Conservation (phyloP, 2,888 invertebrate species). For the Drosophila quinaria region DNA sequence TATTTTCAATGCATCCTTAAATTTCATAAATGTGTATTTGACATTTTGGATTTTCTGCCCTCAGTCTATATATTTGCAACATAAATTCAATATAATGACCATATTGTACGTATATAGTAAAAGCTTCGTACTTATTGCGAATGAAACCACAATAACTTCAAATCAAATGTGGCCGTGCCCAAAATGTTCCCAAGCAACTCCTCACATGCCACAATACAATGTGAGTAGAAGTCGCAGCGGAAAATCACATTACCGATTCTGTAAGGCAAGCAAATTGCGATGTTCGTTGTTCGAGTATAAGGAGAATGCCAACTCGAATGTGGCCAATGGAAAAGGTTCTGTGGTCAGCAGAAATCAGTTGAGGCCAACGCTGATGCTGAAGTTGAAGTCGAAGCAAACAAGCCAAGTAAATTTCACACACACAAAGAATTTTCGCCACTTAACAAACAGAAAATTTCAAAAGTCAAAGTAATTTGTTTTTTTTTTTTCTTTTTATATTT, state of each 20-base stretch:
- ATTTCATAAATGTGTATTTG: too few species aligned
- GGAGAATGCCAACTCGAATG: conserved; percentile 49
- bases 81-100: conserved; percentile 18
- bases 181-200: conserved; percentile 5
- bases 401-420: conserved; percentile 49
- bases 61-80: not conserved
- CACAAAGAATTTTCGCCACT: conserved; percentile 59
- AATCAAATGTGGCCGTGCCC: conserved; percentile 38
- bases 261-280: conserved; percentile 57
- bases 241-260: conserved; percentile 59
- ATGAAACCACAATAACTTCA: conserved; percentile 54
- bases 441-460: conserved; percentile 63
- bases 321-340: conserved; percentile 53
- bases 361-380: conserved; percentile 1
- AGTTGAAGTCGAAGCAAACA: conserved; percentile 25
- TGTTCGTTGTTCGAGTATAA: conserved; percentile 18
- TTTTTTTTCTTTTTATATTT: conserved; percentile 25
- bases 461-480: conserved; percentile 64
- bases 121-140: conserved; percentile 22
- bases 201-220: conserved; percentile 37
- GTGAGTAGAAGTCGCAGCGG: conserved; percentile 3
- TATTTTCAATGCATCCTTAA: too few species aligned
- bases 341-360: conserved; percentile 62
- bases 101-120: conserved; percentile 14
- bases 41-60: too few species aligned